These are phyloP conservation scores for Ophion ellenae DNA, from an alignment of 2,888 invertebrate genomes.

Conservation along the genomic window DNA sequence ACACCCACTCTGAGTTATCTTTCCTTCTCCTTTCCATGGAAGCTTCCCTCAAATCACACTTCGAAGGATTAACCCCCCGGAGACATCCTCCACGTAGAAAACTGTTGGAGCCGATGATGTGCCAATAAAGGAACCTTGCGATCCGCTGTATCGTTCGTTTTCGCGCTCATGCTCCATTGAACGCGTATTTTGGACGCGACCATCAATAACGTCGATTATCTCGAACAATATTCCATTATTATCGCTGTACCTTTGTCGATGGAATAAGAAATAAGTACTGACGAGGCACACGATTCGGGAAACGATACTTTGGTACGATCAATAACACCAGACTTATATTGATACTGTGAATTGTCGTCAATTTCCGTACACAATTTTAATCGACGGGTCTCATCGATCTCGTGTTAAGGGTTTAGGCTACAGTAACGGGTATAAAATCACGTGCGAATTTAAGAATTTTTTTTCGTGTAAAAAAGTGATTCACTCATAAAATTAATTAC, in stretches of 20 bases:
- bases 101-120: conserved; percentile 41
- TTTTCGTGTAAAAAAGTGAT: too few relatives aligned
- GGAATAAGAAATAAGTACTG: neutral
- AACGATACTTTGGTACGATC: neutral
- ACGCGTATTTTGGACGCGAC: neutral
- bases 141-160: conserved; percentile 18
- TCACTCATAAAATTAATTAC: too few relatives aligned
- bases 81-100: conserved; percentile 38
- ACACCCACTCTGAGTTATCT: neutral
- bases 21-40: conserved; percentile 12
- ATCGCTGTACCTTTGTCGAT: neutral
- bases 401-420: neutral
- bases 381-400: neutral
- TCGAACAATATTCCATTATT: neutral
- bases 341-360: neutral
- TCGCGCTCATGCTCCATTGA: conserved; percentile 24
- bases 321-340: neutral
- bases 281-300: neutral
- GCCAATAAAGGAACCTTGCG: conserved; percentile 49
- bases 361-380: neutral
- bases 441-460: too few relatives aligned
- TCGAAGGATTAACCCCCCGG: conserved; percentile 27
- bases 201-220: conserved; percentile 16
- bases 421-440: too few relatives aligned
- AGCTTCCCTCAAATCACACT: conserved; percentile 31